Conservation (phyloP, 2,888 invertebrate genomes). For the Ecdyonurus torrentis region DNA sequence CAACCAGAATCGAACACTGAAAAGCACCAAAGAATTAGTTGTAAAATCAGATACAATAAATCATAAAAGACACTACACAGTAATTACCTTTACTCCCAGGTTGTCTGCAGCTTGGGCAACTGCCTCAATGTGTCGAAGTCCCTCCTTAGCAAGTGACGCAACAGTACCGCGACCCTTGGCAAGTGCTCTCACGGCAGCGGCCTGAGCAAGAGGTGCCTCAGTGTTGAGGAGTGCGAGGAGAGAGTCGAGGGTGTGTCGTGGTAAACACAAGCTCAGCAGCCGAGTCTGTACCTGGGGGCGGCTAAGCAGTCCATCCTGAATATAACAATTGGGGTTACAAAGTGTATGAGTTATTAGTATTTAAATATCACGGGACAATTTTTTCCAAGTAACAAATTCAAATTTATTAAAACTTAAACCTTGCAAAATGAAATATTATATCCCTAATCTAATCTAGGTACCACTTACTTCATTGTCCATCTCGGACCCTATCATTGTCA, state of each 20-base stretch:
- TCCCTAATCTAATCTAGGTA: no score
- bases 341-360: no score
- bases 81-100: conserved; percentile 54
- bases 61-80: neutral
- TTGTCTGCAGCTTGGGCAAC: conserved; percentile 51
- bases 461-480: no score
- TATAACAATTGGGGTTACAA: no score
- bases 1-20: conserved; percentile 41
- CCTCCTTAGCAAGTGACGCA: conserved; percentile 45
- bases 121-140: conserved; percentile 54
- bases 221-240: conserved; percentile 48
- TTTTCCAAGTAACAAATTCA: no score
- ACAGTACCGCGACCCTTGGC: conserved; percentile 49
- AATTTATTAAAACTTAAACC: no score
- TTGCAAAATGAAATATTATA: no score
- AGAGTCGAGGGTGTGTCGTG: conserved; percentile 43
- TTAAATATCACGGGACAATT: no score
- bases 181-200: conserved; percentile 43
- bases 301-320: conserved; percentile 43
- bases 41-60: neutral
- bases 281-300: conserved; percentile 55
- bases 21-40: conserved; percentile 14
- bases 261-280: conserved; percentile 47
- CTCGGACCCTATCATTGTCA: no score
- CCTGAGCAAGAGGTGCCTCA: conserved; percentile 42